Conservation (phyloP, 2,113 vertebrate species). For the Stigmatopora argus region DNA sequence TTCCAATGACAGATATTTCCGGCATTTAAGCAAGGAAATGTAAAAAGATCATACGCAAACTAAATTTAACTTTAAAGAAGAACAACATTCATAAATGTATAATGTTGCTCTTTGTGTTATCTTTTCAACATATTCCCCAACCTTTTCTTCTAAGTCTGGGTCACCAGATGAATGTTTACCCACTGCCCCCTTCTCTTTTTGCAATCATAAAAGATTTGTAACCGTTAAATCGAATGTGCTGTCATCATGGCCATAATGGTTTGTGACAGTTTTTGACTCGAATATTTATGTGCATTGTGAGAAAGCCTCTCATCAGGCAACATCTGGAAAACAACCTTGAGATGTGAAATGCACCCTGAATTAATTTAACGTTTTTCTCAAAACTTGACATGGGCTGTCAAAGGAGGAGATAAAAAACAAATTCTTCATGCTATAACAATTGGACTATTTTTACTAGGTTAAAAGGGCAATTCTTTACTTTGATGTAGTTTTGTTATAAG, state of each 20-base stretch:
- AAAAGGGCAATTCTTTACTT: background rate
- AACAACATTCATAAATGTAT: background rate
- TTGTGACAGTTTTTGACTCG: slow-evolving; percentile 41
- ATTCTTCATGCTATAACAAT: slow-evolving; percentile 22
- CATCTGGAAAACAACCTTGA: slow-evolving; percentile 25
- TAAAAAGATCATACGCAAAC: background rate
- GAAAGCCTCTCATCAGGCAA: slow-evolving; percentile 16
- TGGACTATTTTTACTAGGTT: slow-evolving; percentile 8
- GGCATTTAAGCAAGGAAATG: background rate
- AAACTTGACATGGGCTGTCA: slow-evolving; percentile 22
- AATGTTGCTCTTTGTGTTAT: slow-evolving; percentile 7
- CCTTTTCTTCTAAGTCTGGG: slow-evolving; percentile 1
- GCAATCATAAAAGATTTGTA: slow-evolving; percentile 17
- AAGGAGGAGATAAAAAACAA: background rate
- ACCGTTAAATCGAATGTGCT: slow-evolving; percentile 26
- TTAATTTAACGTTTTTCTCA: slow-evolving; percentile 5
- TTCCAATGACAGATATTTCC: too few relatives aligned
- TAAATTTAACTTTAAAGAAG: background rate
- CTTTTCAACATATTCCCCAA: slow-evolving; percentile 1
- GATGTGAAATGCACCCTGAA: slow-evolving; percentile 10
- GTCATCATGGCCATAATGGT: slow-evolving; percentile 14
- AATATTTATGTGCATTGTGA: slow-evolving; percentile 40
- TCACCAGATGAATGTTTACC: background rate
- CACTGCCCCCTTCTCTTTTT: slow-evolving; percentile 2
- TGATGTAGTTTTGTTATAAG: background rate